Evolutionary conservation across 2,113 vertebrate genomes (phyloP).

Genomic region (Lampris incognitus): DNA sequence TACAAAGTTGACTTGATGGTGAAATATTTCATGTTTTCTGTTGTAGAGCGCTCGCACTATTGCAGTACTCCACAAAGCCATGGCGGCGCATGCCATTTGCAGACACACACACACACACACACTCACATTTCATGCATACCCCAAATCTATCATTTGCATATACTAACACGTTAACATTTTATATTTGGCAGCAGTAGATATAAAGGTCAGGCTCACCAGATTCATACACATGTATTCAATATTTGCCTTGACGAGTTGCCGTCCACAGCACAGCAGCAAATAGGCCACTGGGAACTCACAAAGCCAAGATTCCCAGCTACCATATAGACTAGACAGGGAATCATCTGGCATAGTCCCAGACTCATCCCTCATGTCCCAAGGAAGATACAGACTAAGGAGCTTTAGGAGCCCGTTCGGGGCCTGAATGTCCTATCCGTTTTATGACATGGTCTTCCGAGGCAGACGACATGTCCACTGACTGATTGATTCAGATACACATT

Average conservation of each 20-base stretch:
- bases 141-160: conserved; percentile 37
- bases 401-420: not conserved
- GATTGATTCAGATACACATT: conserved; percentile 29
- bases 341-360: not conserved
- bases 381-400: not conserved
- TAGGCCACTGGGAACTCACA: conserved; percentile 27
- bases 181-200: conserved; percentile 33
- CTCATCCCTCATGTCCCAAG: conserved; percentile 4
- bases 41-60: too few relatives aligned
- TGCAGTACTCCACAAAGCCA: too few relatives aligned
- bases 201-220: conserved; percentile 23
- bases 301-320: conserved; percentile 31
- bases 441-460: not conserved
- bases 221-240: conserved; percentile 2
- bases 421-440: not conserved
- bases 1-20: not conserved
- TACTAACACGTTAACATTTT: conserved; percentile 49
- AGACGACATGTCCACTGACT: not conserved
- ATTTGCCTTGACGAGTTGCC: not conserved
- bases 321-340: conserved; percentile 5
- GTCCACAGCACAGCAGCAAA: not conserved
- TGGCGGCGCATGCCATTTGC: not conserved
- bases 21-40: too few relatives aligned
- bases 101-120: not conserved
- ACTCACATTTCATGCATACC: conserved; percentile 1